Evolutionary conservation across 2,113 vertebrate genomes (phyloP).

Genomic region (Gobius niger): DNA sequence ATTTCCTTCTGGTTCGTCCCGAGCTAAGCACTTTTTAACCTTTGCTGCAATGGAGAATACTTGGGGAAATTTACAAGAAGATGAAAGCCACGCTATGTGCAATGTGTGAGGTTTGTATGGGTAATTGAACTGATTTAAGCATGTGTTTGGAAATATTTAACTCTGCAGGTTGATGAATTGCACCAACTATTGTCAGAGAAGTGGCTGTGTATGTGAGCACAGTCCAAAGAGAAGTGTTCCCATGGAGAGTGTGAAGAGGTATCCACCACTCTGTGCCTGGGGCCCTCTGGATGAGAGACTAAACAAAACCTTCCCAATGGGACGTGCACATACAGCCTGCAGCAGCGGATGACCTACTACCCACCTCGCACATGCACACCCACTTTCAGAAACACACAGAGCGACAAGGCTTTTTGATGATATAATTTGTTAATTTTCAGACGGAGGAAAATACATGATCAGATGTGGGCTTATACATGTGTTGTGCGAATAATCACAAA

Average conservation of each 20-base stretch:
- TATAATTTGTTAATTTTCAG: conserved; percentile 59
- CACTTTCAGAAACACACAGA: conserved; percentile 30
- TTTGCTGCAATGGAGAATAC: conserved; percentile 38
- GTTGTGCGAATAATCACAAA: conserved; percentile 39
- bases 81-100: conserved; percentile 28
- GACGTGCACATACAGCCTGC: conserved; percentile 71
- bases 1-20: conserved; percentile 50
- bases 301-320: conserved; percentile 87
- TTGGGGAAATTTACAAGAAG: conserved; percentile 46
- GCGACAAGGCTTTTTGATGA: conserved; percentile 51
- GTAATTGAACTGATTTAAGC: conserved; percentile 30
- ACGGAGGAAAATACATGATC: conserved; percentile 43
- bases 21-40: conserved; percentile 60
- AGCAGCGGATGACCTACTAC: conserved; percentile 85
- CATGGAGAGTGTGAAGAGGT: conserved; percentile 80
- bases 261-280: conserved; percentile 83
- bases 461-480: conserved; percentile 37
- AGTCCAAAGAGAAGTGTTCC: conserved; percentile 74
- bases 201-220: conserved; percentile 21
- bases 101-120: conserved; percentile 5
- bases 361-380: conserved; percentile 61
- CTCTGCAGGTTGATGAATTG: conserved; percentile 29
- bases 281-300: conserved; percentile 85
- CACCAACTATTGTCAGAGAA: conserved; percentile 29
- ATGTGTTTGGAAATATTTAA: conserved; percentile 19